Base-by-base conservation (phyloP, 2,888 invertebrate genomes). In the Chymomyza amoena region DNA sequence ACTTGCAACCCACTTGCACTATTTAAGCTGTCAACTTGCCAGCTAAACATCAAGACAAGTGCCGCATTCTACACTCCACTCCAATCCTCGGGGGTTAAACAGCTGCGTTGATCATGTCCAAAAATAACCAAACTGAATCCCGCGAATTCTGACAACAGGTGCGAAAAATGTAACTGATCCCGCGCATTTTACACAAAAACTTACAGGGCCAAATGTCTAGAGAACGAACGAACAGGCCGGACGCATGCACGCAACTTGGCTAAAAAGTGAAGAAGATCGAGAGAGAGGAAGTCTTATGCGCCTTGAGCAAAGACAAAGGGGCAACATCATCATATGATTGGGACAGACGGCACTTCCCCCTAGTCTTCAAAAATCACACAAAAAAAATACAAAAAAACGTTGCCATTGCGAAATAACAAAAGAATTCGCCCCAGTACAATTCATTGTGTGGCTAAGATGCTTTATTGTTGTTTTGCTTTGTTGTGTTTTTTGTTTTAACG, bases 341-440 rank as follows among this genome's bases (percentile, higher is more conserved):
- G 16, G 54, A 54, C 54, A 54, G 54, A 16, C 54, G 15, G 16
- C 54, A 54, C 54, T 54, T 54, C 54, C 54, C 20, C 20, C 54
- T 54, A 7, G 7, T 16, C 54, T 6, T 20, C 16, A 16, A 66
- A 72, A 50, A 28, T 64, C 66, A 67, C 39, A 36, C 36, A 68
- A 28, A 51, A 73, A 67, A 65, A n/a, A n/a, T n/a, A 69, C 73
- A 68, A 70, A 71, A 70, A 77, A 79, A 66, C 73, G 76, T 65
- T 69, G 75, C 75, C 76, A 76, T 86, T 81, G 82, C 82, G 82
- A 88, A 88, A 79, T 76, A 88, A 88, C 87, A 84, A 87, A 88
- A 72, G 88, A 84, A 84, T 84, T 82, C 71, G 78, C 69, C 71
- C 57, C 39, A 45, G 39, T 13, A 45, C 39, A 45, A 45, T 45